Evolutionary conservation across 2,113 vertebrate species (phyloP).

Genomic region (Epinephelus fuscoguttatus): DNA sequence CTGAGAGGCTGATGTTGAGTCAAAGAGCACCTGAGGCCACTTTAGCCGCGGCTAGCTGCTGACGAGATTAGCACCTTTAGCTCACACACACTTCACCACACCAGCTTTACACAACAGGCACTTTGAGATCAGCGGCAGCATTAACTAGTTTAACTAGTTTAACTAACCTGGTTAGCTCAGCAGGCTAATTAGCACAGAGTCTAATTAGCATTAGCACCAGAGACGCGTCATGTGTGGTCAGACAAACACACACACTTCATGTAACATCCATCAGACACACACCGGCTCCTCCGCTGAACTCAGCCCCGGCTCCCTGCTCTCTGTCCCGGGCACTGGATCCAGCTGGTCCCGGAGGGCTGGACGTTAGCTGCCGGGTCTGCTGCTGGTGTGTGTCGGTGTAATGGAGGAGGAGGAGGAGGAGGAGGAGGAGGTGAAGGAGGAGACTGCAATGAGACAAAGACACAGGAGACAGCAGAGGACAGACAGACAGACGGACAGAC

Average conservation of each 20-base stretch:
- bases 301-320: constrained; percentile 4
- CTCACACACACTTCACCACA: constrained; percentile 7
- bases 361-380: neutral
- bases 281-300: constrained; percentile 38
- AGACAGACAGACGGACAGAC: neutral
- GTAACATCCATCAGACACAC: constrained; percentile 87
- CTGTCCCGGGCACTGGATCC: constrained; percentile 5
- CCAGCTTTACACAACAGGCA: constrained; percentile 7
- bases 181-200: constrained; percentile 34
- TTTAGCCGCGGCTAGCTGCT: constrained; percentile 23
- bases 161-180: constrained; percentile 25
- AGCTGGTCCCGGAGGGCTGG: neutral
- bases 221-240: neutral
- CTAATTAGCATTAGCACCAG: constrained; percentile 41
- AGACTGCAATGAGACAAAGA: neutral
- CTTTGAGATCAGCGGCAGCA: neutral
- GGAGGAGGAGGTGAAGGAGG: neutral
- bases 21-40: neutral
- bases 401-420: neutral
- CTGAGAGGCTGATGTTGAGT: neutral
- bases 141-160: neutral
- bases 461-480: neutral
- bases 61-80: constrained; percentile 42
- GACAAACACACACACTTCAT: constrained; percentile 59
- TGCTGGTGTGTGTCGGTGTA: neutral